phyloP scores from a whole-genome alignment of 1,140 invertebrate species.

The Bathynomus jamesi region DNA sequence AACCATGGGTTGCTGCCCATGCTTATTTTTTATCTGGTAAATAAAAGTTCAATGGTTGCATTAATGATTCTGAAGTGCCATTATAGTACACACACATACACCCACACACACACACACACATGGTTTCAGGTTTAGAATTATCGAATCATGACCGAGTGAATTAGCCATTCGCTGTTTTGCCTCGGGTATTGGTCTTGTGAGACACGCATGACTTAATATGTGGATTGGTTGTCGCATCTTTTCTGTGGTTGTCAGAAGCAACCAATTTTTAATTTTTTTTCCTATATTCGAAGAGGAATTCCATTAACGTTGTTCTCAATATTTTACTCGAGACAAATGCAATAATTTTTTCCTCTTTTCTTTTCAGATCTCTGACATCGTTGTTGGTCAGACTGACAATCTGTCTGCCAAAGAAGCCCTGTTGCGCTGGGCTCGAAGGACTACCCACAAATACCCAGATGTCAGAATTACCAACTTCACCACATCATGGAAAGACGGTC shows the following conservation, averaged over 20 bases:
- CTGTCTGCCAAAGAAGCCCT: conserved; percentile 91
- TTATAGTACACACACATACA: too few species aligned
- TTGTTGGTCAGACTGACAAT: conserved; percentile 86
- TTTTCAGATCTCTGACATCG: conserved; percentile 94
- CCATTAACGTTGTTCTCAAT: background rate
- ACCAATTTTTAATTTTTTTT: background rate
- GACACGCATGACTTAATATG: too few species aligned
- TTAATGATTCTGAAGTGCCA: too few species aligned
- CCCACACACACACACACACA: too few species aligned
- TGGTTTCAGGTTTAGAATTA: too few species aligned
- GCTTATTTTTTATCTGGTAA: too few species aligned
- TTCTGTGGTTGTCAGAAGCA: background rate
- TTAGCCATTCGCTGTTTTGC: too few species aligned
- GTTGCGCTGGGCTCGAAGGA: conserved; percentile 80
- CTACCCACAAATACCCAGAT: conserved; percentile 92
- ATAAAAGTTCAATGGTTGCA: too few species aligned
- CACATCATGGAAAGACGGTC: conserved; percentile 91
- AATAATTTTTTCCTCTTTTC: background rate
- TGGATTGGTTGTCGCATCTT: background rate
- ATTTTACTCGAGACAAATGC: background rate
- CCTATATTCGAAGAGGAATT: background rate
- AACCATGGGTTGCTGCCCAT: too few species aligned
- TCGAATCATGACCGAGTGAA: too few species aligned
- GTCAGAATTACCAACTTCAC: conserved; percentile 94
- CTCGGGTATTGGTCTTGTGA: too few species aligned